A percentile compares a stretch with the other conserved stretches of the same genome.
phyloP scores from a whole-genome alignment of 2,113 vertebrate species.

The Lepus europaeus region DNA sequence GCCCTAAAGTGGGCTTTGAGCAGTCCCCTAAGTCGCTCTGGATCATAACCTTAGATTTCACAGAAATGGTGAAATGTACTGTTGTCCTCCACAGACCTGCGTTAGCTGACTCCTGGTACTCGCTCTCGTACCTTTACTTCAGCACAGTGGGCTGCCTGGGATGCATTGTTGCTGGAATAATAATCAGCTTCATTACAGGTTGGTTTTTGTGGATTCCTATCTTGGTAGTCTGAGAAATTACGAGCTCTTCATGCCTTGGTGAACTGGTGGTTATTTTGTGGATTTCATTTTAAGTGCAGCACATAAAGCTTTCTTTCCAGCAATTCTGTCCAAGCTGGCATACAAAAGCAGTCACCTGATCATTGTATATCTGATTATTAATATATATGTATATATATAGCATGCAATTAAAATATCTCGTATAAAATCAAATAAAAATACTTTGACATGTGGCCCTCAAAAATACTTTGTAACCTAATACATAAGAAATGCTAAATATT shows the following conservation, averaged over 20 bases:
- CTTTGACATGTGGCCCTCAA: not conserved
- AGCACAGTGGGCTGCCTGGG: slow-evolving; percentile 90
- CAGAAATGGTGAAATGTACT: not conserved
- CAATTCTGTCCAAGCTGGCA: not conserved
- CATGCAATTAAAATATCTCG: not conserved
- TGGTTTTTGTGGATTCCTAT: slow-evolving; percentile 30
- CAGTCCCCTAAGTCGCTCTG: not conserved
- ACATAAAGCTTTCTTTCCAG: not conserved
- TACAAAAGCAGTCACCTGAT: not conserved
- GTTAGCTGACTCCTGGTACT: slow-evolving; percentile 91
- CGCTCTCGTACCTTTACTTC: slow-evolving; percentile 92
- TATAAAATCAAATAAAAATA: not conserved
- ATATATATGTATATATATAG: not conserved
- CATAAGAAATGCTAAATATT: not conserved
- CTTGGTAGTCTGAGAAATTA: not conserved
- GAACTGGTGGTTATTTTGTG: not conserved
- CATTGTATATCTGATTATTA: not conserved
- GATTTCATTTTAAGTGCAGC: not conserved
- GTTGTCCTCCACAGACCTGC: slow-evolving; percentile 84
- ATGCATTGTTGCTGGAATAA: slow-evolving; percentile 83
- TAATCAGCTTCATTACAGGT: slow-evolving; percentile 92
- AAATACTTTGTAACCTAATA: not conserved
- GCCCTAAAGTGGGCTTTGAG: not conserved
- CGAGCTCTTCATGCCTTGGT: not conserved
- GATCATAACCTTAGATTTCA: not conserved